Base-by-base conservation (phyloP, 2,888 invertebrate genomes). In the Seira musarum region DNA sequence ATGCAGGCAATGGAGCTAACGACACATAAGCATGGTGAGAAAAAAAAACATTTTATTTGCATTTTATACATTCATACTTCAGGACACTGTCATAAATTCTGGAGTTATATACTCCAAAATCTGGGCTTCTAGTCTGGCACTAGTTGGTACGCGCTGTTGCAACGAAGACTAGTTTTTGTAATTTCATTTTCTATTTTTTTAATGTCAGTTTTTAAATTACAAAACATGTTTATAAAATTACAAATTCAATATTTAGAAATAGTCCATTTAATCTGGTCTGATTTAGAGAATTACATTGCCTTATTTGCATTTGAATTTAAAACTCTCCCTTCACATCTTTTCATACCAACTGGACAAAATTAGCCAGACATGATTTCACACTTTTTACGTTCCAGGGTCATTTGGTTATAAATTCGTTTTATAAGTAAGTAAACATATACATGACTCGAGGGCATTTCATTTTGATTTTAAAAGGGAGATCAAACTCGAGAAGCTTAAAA, bases 1-100 rank as follows among this genome's bases (percentile, higher is more conserved):
- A n/a, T n/a, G n/a, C n/a, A n/a, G n/a, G n/a, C n/a, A n/a, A 86
- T 86, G 85, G 85, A 86, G 70, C 78, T 86, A 53, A 84, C 83
- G 24, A 78, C 82, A 19, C 85, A 83, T 80, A 84, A 82, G 25
- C 78, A 76, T 64, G 83, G 83, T 85, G 82, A 85, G 83, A 40
- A 17, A 15, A 24, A 57, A 22, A 22, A 25, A 19, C 24, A n/a
- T 49, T 60, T 66, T 69, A 49, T 74, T n/a, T n/a, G n/a, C n/a
- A n/a, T n/a, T n/a, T n/a, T n/a, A n/a, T n/a, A n/a, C n/a, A n/a
- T n/a, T n/a, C 60, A 57, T n/a, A n/a, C n/a, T n/a, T n/a, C n/a
- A n/a, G n/a, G n/a, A n/a, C n/a, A n/a, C n/a, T 24, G 22, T n/a
- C 65, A 21, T 40, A 40, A 64, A 49, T n/a, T 49, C 49, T 77